Base-by-base conservation (phyloP, 2,113 vertebrate species). In the Oryzias melastigma region DNA sequence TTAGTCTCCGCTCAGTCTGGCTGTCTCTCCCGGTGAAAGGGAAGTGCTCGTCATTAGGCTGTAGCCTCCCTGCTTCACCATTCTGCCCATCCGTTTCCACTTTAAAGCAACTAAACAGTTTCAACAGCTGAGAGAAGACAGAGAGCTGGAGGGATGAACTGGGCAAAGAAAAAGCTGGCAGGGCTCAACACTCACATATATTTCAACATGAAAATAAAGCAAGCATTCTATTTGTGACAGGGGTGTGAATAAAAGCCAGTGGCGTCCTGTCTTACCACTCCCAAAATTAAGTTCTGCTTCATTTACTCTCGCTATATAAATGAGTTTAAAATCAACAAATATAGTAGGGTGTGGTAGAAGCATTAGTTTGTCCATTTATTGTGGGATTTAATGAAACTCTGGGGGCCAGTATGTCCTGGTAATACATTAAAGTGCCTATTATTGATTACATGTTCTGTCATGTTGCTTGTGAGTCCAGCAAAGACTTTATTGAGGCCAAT, bases 251-350 rank as follows among this genome's bases (percentile, higher is more conserved):
- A 48, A 80, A 80, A 73, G 66, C 63, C 59, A 73, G 62, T 43
- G 43, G 65, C 54, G 59, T 57, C 62, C 40, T 29, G 53, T 68
- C 59, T 64, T 7, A 65, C 49, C 62, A 80, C 77, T 58, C 18
- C 55, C 48, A 73, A 53, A 19, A 79, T 65, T 80, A 12, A 16
- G 61, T 82, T 84, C 79, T 66, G 65, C 81, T 83, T 84, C 78
- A 83, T 85, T 82, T 75, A 70, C 51, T 68, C 76, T 73, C 74
- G 8, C 10, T 2, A 35, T 35, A 78, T 82, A 68, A 85, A 83
- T 87, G 63, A 78, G 71, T 80, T 27, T 6, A 77, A 85, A 64
- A 51, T 18, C 58, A 40, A 43, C 52, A 47, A 65, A 62, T 60
- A 46, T 52, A 14, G 12, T 14, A 20, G 47, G 16, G 52, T 5